Conservation (phyloP, 1,140 invertebrate genomes). For the Coelopa frigida region DNA sequence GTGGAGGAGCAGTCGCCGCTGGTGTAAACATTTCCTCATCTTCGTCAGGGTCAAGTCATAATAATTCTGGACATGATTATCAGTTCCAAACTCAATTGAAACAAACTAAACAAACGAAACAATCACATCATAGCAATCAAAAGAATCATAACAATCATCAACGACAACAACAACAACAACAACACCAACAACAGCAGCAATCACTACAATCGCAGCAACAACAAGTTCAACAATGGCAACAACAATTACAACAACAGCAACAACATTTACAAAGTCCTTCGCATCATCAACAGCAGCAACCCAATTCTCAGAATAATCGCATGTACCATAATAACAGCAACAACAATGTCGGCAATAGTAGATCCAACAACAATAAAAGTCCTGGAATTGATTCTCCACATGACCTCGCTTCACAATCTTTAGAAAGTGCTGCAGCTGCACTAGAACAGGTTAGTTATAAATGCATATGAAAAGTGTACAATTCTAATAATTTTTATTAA, state of each 20-base stretch:
- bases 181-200: slow-evolving; percentile 21
- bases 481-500: neutral
- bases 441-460: slow-evolving; percentile 33
- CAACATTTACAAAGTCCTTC: slow-evolving; percentile 13
- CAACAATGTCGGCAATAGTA: neutral
- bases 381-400: slow-evolving; percentile 26
- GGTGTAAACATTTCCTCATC: slow-evolving; percentile 27
- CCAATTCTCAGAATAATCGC: slow-evolving; percentile 8
- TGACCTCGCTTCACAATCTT: slow-evolving; percentile 24
- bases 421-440: slow-evolving; percentile 32
- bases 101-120: slow-evolving; percentile 27
- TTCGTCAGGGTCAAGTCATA: slow-evolving; percentile 20
- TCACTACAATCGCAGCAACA: slow-evolving; percentile 16
- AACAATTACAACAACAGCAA: slow-evolving; percentile 17
- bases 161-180: slow-evolving; percentile 22
- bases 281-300: slow-evolving; percentile 16
- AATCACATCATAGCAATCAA: slow-evolving; percentile 27
- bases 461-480: neutral
- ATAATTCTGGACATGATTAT: slow-evolving; percentile 17
- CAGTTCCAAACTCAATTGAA: slow-evolving; percentile 14
- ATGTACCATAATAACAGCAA: slow-evolving; percentile 4
- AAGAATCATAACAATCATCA: slow-evolving; percentile 25
- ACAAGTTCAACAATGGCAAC: slow-evolving; percentile 20
- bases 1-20: slow-evolving; percentile 4
- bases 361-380: too few species aligned